Evolutionary conservation across 2,797 vertebrate genomes (phyloP).

Genomic region (Protosalanx chinensis): DNA sequence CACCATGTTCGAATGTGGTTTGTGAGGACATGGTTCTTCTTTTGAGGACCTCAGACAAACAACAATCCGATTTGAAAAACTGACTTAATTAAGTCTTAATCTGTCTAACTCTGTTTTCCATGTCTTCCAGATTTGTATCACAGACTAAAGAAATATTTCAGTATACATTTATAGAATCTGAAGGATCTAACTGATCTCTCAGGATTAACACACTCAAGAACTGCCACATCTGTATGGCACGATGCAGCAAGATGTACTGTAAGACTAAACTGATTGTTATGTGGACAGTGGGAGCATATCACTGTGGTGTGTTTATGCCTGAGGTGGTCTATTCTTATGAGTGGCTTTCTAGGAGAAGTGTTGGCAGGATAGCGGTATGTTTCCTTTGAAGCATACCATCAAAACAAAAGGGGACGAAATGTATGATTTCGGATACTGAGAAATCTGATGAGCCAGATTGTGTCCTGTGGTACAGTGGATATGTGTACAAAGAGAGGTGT

Average conservation of each 20-base stretch:
- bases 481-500: neutral
- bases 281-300: slow-evolving; percentile 4
- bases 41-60: neutral
- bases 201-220: neutral
- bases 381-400: slow-evolving; percentile 15
- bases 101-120: neutral
- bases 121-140: neutral
- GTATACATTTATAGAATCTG: neutral
- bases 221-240: neutral
- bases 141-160: neutral
- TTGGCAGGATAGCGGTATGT: slow-evolving; percentile 20
- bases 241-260: neutral
- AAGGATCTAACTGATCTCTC: neutral
- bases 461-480: slow-evolving; percentile 11
- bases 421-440: neutral
- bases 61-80: neutral
- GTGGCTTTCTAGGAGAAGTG: slow-evolving; percentile 25
- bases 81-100: neutral
- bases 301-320: slow-evolving; percentile 20
- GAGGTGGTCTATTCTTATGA: slow-evolving; percentile 22
- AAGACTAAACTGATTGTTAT: slow-evolving; percentile 11
- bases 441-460: slow-evolving; percentile 5
- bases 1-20: neutral
- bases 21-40: neutral
- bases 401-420: slow-evolving; percentile 8